phyloP scores from a whole-genome alignment of 2,888 invertebrate species.

The Bugula neritina region DNA sequence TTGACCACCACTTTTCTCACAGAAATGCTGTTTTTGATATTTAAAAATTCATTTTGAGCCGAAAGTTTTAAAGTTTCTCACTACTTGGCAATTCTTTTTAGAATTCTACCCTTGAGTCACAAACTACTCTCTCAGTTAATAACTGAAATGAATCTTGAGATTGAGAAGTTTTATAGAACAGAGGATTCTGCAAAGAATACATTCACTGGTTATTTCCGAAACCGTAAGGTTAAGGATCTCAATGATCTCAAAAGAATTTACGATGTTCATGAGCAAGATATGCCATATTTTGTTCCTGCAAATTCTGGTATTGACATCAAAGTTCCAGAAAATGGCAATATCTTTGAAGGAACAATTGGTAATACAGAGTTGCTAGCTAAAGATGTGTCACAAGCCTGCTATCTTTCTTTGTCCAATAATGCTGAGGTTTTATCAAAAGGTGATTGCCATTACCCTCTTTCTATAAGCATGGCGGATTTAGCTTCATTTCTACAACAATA shows the following conservation, averaged over 20 bases:
- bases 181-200: background rate
- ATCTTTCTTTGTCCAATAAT: background rate
- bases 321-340: background rate
- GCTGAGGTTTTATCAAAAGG: background rate
- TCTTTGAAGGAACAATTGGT: background rate
- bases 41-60: no score
- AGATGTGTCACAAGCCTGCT: background rate
- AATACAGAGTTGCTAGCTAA: background rate
- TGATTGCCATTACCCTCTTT: background rate
- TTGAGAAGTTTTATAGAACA: background rate
- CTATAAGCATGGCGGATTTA: background rate
- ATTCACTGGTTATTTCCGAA: background rate
- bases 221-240: background rate
- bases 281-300: background rate
- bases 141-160: background rate
- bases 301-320: background rate
- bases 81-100: no score
- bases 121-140: background rate
- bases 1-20: no score
- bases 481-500: background rate
- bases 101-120: background rate
- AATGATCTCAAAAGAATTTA: background rate
- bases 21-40: no score
- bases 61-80: no score
- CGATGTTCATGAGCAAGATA: background rate